phyloP scores from a whole-genome alignment of 2,797 vertebrate genomes.

The Sebastes dallii region DNA sequence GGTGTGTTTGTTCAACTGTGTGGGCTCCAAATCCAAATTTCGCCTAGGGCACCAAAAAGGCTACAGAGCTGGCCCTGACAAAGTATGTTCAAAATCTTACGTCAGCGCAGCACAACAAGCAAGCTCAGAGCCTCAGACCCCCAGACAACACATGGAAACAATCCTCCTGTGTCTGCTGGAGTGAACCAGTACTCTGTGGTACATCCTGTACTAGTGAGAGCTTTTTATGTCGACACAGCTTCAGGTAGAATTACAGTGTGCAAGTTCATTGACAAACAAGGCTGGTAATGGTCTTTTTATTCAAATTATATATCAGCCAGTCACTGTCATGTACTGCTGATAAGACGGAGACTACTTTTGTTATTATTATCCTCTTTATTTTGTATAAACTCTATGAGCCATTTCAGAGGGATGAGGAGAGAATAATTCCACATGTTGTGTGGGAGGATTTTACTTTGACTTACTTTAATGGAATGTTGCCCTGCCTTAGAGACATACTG shows the following conservation, averaged over 20 bases:
- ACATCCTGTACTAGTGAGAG: neutral
- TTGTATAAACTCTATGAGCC: neutral
- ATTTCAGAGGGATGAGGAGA: neutral
- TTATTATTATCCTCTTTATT: neutral
- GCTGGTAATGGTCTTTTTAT: neutral
- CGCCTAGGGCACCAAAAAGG: no score
- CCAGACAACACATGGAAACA: conserved; percentile 6
- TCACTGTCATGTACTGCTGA: neutral
- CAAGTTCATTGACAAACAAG: neutral
- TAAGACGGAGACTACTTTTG: neutral
- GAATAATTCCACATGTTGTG: neutral
- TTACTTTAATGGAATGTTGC: conserved; percentile 34
- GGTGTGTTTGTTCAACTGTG: no score
- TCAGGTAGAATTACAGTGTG: neutral
- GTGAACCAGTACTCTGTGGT: neutral
- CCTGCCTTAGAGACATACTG: conserved; percentile 9
- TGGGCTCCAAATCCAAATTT: no score
- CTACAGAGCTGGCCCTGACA: neutral
- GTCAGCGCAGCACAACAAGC: neutral
- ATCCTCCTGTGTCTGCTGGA: neutral
- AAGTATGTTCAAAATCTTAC: neutral
- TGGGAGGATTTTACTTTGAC: conserved; percentile 18
- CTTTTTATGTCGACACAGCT: neutral
- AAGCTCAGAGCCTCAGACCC: neutral
- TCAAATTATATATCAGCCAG: neutral